Evolutionary conservation across 2,888 invertebrate species (phyloP), one percentile per base, ranked within the genome.

Genomic region (Macrophya annulata): DNA sequence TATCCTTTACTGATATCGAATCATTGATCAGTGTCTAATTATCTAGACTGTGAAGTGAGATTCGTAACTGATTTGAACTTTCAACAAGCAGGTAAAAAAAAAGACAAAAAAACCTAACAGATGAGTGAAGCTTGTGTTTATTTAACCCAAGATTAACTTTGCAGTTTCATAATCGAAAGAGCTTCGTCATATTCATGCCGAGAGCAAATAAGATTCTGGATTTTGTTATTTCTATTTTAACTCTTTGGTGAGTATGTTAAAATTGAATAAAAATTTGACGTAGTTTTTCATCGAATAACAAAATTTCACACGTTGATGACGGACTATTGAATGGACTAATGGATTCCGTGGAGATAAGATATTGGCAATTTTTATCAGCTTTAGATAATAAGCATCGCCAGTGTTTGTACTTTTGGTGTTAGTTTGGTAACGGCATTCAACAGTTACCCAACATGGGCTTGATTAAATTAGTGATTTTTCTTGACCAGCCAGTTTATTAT

Each of bases 401-500:
- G 37, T 71, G n/a, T 9, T 17, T 31, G 1, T 12, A 62, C 62
- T 25, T 25, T 25, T 21, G 21, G 21, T 25, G 12, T 76, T 25
- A 76, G 48, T 76, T 31, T n/a, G n/a, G 62, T n/a, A n/a, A n/a
- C n/a, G 9, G 9, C n/a, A n/a, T 4, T 4, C 62, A 72, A 37
- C n/a, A 9, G 74, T n/a, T 2, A n/a, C 21, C 12, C 51, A 62
- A 9, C n/a, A 68, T 84, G 84, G 48, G 84, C 1, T 48, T 84
- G 15, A 40, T 15, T 1, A 84, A 71, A 31, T 71, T 84, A 15
- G 12, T 31, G 15, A 21, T 84, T 12, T 15, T 40, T 4, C 25
- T 84, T 12, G 84, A 84, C 25, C 84, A 17, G 2, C 84, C 31
- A 12, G 84, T 68, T 55, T 84, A 71, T 48, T 68, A 71, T 21